Percentiles rank a stretch among this genome's conserved stretches.
Evolutionary conservation across 2,888 invertebrate genomes (phyloP).

Genomic region (Calliopum simillimum): DNA sequence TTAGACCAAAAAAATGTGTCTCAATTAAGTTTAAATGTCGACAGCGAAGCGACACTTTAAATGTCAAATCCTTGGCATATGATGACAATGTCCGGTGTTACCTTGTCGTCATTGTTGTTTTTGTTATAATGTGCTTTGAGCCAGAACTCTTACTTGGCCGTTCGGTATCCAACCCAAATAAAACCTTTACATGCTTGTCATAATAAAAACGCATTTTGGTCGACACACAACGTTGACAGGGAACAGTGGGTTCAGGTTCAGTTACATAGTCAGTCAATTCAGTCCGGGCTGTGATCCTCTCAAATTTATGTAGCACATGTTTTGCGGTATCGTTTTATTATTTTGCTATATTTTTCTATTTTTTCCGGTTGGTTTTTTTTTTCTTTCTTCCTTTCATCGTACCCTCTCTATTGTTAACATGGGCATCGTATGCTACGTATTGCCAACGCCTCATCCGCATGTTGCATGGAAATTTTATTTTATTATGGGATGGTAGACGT

Average conservation of each 20-base stretch:
- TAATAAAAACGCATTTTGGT: constrained; percentile 12
- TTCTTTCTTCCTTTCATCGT: not conserved
- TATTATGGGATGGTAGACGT: constrained; percentile 5
- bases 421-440: not conserved
- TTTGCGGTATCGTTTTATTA: no score
- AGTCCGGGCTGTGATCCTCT: not conserved
- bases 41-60: constrained; percentile 9
- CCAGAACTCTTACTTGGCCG: not conserved
- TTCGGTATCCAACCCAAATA: not conserved
- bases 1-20: not conserved
- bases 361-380: not conserved
- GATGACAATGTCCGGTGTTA: not conserved
- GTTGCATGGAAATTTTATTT: constrained; percentile 9
- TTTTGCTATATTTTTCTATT: no score
- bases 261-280: no score
- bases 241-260: no score
- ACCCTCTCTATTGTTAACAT: not conserved
- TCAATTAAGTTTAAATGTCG: constrained; percentile 2
- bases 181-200: not conserved
- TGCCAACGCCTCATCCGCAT: not conserved
- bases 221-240: not conserved
- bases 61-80: not conserved
- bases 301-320: not conserved
- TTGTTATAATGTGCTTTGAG: not conserved
- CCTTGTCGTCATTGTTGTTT: not conserved